Conservation (phyloP, 2,888 invertebrate genomes). For the Leucophora obtusa region DNA sequence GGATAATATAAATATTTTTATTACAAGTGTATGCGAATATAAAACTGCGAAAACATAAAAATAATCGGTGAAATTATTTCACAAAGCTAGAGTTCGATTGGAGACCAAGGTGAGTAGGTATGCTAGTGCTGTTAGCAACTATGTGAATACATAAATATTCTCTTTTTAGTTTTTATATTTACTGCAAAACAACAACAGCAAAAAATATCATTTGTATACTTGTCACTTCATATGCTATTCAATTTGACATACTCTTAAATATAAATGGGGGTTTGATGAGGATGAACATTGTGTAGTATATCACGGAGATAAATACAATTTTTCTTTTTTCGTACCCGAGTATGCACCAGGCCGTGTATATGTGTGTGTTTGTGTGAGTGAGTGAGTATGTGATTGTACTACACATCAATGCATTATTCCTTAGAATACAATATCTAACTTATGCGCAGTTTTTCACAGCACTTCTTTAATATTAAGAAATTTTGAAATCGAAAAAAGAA, state of each 20-base stretch:
- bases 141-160: slow-evolving; percentile 11
- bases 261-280: neutral
- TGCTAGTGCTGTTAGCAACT: neutral
- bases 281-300: slow-evolving; percentile 8
- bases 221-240: slow-evolving; percentile 41
- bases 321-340: neutral
- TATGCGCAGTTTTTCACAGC: neutral
- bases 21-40: too few relatives aligned
- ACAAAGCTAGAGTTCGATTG: too few relatives aligned
- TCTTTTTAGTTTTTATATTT: neutral
- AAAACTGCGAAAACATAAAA: too few relatives aligned
- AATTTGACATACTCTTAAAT: slow-evolving; percentile 20
- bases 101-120: too few relatives aligned
- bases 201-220: slow-evolving; percentile 26
- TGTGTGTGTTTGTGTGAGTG: neutral
- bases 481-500: slow-evolving; percentile 10
- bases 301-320: slow-evolving; percentile 11
- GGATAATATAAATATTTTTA: too few relatives aligned
- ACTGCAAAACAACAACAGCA: neutral
- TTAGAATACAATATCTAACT: neutral
- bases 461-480: slow-evolving; percentile 11
- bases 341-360: neutral
- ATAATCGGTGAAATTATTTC: too few relatives aligned
- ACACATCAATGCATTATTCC: slow-evolving; percentile 12
- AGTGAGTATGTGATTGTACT: neutral